Percentiles rank a stretch among this genome's conserved stretches.
phyloP scores from a whole-genome alignment of 2,113 vertebrate genomes.

The Hyaena hyaena region DNA sequence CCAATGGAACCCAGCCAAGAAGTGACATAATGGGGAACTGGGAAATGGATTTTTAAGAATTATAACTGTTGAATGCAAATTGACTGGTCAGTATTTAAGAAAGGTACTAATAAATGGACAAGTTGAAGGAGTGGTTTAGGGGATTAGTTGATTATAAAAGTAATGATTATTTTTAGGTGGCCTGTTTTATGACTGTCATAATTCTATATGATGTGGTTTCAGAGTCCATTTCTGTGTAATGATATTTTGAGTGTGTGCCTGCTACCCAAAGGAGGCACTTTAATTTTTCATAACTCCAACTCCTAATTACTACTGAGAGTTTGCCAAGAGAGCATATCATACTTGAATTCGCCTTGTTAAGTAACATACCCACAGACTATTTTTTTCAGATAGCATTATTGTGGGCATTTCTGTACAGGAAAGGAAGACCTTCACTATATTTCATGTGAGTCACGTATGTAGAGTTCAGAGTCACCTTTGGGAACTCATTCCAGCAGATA shows the following conservation, averaged over 20 bases:
- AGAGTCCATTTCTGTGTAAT: background rate
- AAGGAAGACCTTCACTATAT: constrained; percentile 49
- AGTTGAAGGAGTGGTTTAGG: background rate
- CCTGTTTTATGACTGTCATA: background rate
- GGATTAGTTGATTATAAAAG: background rate
- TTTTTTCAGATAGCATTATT: constrained; percentile 32
- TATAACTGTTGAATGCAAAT: constrained; percentile 1
- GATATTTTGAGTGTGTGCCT: background rate
- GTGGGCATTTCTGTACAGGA: background rate
- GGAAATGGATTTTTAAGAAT: background rate
- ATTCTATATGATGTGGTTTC: background rate
- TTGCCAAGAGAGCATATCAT: background rate
- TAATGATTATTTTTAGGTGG: background rate
- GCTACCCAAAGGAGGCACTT: background rate
- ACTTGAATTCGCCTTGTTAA: background rate
- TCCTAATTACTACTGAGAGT: background rate
- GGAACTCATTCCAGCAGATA: background rate
- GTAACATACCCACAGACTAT: background rate
- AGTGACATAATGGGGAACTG: background rate
- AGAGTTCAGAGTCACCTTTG: constrained; percentile 46
- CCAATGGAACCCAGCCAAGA: background rate
- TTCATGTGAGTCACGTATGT: constrained; percentile 61
- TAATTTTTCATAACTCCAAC: background rate
- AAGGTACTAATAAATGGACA: background rate
- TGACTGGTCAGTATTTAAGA: background rate